phyloP scores from a whole-genome alignment of 2,888 invertebrate species.

The Zhuqinia jingwanae region DNA sequence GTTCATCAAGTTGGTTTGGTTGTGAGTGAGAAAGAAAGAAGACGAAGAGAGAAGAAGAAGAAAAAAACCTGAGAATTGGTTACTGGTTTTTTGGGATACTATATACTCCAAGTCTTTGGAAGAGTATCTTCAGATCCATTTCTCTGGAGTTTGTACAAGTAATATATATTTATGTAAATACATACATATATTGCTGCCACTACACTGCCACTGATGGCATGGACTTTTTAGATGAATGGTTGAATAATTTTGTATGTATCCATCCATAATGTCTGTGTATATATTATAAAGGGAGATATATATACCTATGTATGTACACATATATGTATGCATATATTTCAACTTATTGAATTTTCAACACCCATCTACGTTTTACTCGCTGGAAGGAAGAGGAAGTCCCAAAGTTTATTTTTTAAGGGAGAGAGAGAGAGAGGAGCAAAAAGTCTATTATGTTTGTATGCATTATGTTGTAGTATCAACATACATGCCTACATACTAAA shows the following conservation, averaged over 20 bases:
- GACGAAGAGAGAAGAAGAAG: not conserved
- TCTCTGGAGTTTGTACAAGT: not conserved
- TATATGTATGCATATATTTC: slow-evolving; percentile 9
- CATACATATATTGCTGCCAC: no score
- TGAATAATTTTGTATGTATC: not conserved
- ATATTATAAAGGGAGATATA: not conserved
- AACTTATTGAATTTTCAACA: slow-evolving; percentile 63
- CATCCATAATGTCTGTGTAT: no score
- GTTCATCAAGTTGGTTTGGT: slow-evolving; percentile 30
- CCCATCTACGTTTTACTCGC: slow-evolving; percentile 28
- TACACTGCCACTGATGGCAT: no score
- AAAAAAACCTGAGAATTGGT: not conserved
- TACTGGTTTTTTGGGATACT: slow-evolving; percentile 23
- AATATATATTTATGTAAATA: not conserved
- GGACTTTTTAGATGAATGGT: not conserved
- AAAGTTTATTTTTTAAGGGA: not conserved
- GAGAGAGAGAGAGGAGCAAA: not conserved
- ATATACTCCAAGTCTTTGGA: not conserved
- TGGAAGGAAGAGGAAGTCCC: not conserved
- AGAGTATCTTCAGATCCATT: slow-evolving; percentile 12
- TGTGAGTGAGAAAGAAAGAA: not conserved
- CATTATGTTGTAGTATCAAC: no score
- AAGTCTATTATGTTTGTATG: not conserved
- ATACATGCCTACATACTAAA: no score
- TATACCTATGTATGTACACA: not conserved